Conservation (phyloP, 2,888 invertebrate genomes). For the Tenthredo mesomela region DNA sequence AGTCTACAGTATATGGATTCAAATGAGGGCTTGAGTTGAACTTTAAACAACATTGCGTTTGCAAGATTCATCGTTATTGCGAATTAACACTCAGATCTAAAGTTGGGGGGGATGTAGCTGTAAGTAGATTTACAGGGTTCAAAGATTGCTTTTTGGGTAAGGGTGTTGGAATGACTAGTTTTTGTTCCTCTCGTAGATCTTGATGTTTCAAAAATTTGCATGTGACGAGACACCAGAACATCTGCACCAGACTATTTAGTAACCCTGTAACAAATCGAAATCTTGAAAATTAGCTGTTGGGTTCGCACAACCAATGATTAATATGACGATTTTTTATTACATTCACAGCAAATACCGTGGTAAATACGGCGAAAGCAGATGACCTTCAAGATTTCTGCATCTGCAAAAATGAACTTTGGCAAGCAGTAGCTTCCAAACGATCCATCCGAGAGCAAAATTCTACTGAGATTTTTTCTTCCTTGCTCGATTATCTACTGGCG, state of each 20-base stretch:
- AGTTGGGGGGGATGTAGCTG: slow-evolving; percentile 63
- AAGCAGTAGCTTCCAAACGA: too few relatives aligned
- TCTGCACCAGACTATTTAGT: slow-evolving; percentile 70
- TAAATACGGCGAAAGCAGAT: too few relatives aligned
- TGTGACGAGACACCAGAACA: slow-evolving; percentile 68
- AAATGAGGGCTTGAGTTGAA: background rate
- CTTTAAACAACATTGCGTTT: background rate
- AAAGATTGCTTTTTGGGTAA: slow-evolving; percentile 52
- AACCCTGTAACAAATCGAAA: slow-evolving; percentile 63
- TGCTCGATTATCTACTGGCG: too few relatives aligned
- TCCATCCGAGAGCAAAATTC: too few relatives aligned
- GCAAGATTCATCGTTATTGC: slow-evolving; percentile 57
- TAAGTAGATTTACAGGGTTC: slow-evolving; percentile 63
- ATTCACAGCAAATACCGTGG: background rate
- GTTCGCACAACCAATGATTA: background rate
- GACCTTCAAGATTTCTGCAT: too few relatives aligned
- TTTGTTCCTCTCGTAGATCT: slow-evolving; percentile 57
- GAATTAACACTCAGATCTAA: slow-evolving; percentile 65
- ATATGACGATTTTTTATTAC: background rate
- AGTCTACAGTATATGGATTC: too few relatives aligned
- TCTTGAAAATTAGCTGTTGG: background rate
- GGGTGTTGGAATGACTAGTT: slow-evolving; percentile 33
- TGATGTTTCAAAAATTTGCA: slow-evolving; percentile 65
- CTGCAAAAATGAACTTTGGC: too few relatives aligned
- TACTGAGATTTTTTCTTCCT: too few relatives aligned